Percentiles rank a stretch among this genome's conserved stretches.
Evolutionary conservation across 2,797 vertebrate species (phyloP).

Genomic region (Florisuga fusca): DNA sequence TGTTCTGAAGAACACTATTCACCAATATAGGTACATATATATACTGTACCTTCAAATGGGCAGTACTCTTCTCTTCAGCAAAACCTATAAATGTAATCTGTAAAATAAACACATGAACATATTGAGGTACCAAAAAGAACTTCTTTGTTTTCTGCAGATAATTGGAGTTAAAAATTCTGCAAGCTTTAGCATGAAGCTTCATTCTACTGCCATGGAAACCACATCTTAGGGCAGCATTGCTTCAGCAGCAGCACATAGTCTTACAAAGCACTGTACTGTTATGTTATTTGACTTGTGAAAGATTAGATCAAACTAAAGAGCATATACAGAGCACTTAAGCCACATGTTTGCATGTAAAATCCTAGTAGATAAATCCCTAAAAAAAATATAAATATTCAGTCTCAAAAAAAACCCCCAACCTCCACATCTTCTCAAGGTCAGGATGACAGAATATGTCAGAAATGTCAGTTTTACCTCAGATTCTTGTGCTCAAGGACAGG

Average conservation of each 20-base stretch:
- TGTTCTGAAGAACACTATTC: background rate
- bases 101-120: conserved; percentile 51
- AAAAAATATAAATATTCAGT: background rate
- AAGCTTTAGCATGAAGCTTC: background rate
- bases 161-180: background rate
- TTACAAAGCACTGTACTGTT: background rate
- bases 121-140: background rate
- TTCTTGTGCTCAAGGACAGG: background rate
- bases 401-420: background rate
- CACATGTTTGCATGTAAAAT: background rate
- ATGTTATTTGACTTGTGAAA: background rate
- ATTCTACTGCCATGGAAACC: background rate
- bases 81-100: conserved; percentile 83
- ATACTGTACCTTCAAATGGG: conserved; percentile 75
- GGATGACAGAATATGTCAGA: background rate
- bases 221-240: background rate
- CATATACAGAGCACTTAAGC: background rate
- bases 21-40: background rate
- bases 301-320: background rate
- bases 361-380: background rate
- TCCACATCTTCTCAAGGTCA: background rate
- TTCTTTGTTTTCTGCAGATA: background rate
- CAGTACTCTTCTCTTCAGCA: conserved; percentile 72
- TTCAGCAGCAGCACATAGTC: background rate
- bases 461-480: background rate